Evolutionary conservation across 2,113 vertebrate species (phyloP).

Genomic region (Condylura cristata): DNA sequence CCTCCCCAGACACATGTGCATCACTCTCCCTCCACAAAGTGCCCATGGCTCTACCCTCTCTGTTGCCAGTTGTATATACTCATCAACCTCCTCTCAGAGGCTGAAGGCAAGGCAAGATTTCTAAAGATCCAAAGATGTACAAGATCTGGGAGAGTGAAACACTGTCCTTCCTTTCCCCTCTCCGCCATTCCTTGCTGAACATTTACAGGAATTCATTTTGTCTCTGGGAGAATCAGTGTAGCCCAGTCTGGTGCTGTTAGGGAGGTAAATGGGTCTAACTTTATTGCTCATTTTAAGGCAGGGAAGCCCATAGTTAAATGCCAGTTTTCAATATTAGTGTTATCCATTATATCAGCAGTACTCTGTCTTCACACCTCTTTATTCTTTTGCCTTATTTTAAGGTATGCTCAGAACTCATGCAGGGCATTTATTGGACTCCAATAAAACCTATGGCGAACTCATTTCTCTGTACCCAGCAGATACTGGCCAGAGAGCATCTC

Average conservation of each 20-base stretch:
- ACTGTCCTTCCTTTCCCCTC: background rate
- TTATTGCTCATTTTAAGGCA: background rate
- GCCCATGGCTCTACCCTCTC: too few species aligned
- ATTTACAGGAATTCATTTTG: background rate
- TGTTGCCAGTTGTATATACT: too few species aligned
- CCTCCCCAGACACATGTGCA: too few species aligned
- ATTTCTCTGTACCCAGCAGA: background rate
- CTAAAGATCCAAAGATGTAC: background rate
- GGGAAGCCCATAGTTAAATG: background rate
- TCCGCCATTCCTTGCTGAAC: too few species aligned
- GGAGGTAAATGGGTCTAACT: background rate
- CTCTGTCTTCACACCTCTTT: background rate
- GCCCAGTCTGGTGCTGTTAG: background rate
- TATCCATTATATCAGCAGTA: background rate
- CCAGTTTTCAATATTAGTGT: background rate
- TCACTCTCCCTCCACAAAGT: too few species aligned
- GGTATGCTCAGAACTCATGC: background rate
- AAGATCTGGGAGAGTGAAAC: rapidly evolving
- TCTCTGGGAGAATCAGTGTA: background rate
- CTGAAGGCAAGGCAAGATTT: background rate
- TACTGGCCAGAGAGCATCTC: background rate
- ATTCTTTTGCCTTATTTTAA: background rate
- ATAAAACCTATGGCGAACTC: background rate
- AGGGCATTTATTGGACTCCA: background rate
- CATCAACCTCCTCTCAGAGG: too few species aligned